Percentiles rank a stretch among this genome's conserved stretches.
phyloP scores from a whole-genome alignment of 2,113 vertebrate genomes.

The Mesocricetus auratus region DNA sequence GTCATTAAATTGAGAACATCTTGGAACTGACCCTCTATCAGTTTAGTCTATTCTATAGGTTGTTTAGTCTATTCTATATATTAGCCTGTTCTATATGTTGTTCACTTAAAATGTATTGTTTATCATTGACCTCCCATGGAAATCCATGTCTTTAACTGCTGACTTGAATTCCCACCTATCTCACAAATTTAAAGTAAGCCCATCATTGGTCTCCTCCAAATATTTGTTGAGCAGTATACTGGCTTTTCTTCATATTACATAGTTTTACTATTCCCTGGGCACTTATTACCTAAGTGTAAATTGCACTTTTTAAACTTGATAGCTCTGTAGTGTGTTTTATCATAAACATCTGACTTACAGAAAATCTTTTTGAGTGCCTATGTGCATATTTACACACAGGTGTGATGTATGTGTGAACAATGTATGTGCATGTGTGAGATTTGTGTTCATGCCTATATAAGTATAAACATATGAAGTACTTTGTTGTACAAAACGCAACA shows the following conservation, averaged over 20 bases:
- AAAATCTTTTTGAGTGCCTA: accelerated
- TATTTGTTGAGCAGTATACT: neutral
- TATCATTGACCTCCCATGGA: neutral
- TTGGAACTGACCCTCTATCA: neutral
- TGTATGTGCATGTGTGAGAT: neutral
- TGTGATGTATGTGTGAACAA: too few species aligned
- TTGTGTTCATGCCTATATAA: neutral
- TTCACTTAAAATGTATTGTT: neutral
- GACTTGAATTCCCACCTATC: neutral
- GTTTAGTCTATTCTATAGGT: neutral
- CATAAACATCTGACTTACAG: neutral
- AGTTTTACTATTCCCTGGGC: neutral
- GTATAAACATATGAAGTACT: neutral
- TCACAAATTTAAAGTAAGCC: neutral
- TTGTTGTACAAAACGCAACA: neutral
- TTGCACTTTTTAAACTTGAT: neutral
- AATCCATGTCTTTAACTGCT: neutral
- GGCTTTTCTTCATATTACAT: neutral
- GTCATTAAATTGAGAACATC: neutral
- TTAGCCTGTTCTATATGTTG: neutral
- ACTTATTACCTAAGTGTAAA: neutral
- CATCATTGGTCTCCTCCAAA: too few species aligned
- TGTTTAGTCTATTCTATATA: neutral
- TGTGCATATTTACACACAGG: neutral
- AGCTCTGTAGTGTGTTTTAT: neutral